Evolutionary conservation across 2,797 vertebrate species (phyloP).

Genomic region (Babyrousa celebensis): DNA sequence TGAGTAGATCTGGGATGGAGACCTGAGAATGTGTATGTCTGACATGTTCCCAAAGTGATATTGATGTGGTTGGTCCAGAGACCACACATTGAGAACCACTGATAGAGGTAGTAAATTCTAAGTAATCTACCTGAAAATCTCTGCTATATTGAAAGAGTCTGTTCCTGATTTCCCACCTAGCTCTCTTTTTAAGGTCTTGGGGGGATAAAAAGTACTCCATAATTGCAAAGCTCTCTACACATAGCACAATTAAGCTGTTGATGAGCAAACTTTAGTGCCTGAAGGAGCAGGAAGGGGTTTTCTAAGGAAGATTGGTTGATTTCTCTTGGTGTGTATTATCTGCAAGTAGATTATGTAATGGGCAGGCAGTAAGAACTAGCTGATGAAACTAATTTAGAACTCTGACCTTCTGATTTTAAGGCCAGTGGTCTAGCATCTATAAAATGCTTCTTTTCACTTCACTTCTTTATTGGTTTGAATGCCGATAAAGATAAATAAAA

Average conservation of each 20-base stretch:
- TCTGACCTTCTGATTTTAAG: constrained; percentile 56
- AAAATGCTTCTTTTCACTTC: constrained; percentile 55
- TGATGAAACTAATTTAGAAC: constrained; percentile 18
- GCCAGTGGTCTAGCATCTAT: not conserved
- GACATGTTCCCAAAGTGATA: not conserved
- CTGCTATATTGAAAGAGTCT: constrained; percentile 6
- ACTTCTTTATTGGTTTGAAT: constrained; percentile 42
- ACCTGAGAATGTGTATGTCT: constrained; percentile 28
- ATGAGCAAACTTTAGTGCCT: not conserved
- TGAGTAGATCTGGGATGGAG: not conserved
- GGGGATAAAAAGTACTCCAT: not conserved
- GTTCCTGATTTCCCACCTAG: not conserved
- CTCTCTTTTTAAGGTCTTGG: not conserved
- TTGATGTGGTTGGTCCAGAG: not conserved
- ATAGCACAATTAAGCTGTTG: not conserved
- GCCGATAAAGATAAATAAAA: not conserved
- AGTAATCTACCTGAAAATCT: constrained; percentile 10
- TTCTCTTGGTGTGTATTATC: constrained; percentile 20
- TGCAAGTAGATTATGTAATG: not conserved
- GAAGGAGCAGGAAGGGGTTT: not conserved
- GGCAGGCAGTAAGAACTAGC: not conserved
- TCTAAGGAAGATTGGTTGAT: not conserved
- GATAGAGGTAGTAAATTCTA: not conserved
- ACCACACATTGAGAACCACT: constrained; percentile 28
- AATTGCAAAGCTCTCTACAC: not conserved